Percentiles rank a stretch among this genome's conserved stretches.
phyloP scores from a whole-genome alignment of 1,140 invertebrate species.

The Atta colombica region DNA sequence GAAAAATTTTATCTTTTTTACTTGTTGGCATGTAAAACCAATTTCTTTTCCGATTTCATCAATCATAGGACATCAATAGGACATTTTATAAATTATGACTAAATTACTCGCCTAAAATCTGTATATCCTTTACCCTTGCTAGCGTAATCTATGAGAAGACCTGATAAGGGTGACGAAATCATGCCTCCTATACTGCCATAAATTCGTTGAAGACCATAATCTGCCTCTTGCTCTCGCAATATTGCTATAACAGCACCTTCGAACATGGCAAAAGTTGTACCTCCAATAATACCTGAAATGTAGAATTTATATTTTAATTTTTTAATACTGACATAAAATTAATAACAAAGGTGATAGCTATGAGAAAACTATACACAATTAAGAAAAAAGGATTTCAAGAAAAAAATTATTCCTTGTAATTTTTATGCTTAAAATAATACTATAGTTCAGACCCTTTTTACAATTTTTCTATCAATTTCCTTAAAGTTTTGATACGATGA shows the following conservation, averaged over 20 bases:
- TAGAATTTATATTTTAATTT: not conserved
- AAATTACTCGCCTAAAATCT: conserved; percentile 89
- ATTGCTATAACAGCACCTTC: conserved; percentile 94
- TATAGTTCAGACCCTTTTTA: not conserved
- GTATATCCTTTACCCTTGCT: conserved; percentile 89
- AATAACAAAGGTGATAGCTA: not conserved
- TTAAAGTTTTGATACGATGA: not conserved
- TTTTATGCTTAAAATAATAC: not conserved
- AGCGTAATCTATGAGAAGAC: conserved; percentile 91
- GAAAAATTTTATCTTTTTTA: not conserved
- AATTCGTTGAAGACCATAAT: conserved; percentile 93
- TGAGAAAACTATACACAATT: not conserved
- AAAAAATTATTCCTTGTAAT: not conserved
- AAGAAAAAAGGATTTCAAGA: no score
- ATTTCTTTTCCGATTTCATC: not conserved
- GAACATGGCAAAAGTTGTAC: conserved; percentile 93
- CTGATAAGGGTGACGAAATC: conserved; percentile 93
- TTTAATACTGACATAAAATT: not conserved
- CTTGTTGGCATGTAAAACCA: not conserved
- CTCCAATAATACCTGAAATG: conserved; percentile 88
- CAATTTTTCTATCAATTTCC: not conserved
- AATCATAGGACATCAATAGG: not conserved
- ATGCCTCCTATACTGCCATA: conserved; percentile 93
- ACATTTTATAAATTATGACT: not conserved
- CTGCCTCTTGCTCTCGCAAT: conserved; percentile 91